Evolutionary conservation across 2,797 vertebrate genomes (phyloP).

Genomic region (Ispidina picta): DNA sequence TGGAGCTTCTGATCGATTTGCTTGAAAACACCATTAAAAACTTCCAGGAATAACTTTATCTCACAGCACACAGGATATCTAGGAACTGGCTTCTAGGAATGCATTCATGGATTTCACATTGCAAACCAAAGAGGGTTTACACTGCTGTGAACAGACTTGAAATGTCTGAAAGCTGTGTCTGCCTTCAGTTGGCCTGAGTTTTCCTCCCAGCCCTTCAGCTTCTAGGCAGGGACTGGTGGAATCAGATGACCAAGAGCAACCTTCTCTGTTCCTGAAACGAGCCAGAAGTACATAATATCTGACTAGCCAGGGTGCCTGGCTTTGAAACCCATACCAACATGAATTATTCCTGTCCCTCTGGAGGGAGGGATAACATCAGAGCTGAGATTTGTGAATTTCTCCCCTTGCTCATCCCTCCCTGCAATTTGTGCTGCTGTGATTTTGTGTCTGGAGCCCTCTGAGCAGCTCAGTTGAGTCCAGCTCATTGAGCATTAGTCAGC

Average conservation of each 20-base stretch:
- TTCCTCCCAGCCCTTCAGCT: neutral
- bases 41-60: neutral
- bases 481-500: conserved; percentile 39
- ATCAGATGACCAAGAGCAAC: neutral
- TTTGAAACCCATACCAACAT: neutral
- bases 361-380: conserved; percentile 46
- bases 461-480: neutral
- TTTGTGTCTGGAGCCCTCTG: neutral
- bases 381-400: conserved; percentile 41
- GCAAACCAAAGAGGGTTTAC: neutral
- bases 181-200: neutral
- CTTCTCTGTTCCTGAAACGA: neutral
- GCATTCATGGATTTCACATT: neutral
- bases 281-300: neutral
- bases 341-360: conserved; percentile 25
- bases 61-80: neutral
- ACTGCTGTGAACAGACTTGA: neutral
- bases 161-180: neutral
- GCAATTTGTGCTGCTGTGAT: conserved; percentile 15
- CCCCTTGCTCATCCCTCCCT: neutral
- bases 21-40: neutral
- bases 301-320: neutral
- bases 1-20: neutral
- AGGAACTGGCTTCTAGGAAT: neutral
- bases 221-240: neutral